phyloP scores from a whole-genome alignment of 2,888 invertebrate species.

The Willowsia nigromaculata region DNA sequence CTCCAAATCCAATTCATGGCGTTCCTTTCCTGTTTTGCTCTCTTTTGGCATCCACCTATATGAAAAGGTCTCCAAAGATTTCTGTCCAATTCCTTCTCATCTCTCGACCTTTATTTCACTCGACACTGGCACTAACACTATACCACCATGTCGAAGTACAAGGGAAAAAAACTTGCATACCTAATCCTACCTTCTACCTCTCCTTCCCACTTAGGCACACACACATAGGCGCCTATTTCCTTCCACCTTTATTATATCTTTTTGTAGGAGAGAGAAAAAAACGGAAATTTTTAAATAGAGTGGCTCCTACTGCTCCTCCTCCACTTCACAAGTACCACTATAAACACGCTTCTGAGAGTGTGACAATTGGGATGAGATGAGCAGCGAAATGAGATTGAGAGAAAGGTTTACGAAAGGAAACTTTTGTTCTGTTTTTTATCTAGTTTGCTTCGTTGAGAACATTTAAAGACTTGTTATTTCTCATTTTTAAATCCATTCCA shows the following conservation, averaged over 20 bases:
- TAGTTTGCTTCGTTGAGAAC: slow-evolving; percentile 26
- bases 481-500: slow-evolving; percentile 48
- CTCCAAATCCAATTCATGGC: slow-evolving; percentile 64
- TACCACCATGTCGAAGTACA: background rate
- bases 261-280: slow-evolving; percentile 9
- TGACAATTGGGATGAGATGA: slow-evolving; percentile 71
- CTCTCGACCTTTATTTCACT: slow-evolving; percentile 68
- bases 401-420: slow-evolving; percentile 31
- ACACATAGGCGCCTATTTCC: slow-evolving; percentile 10
- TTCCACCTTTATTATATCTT: slow-evolving; percentile 35
- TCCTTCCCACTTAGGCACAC: slow-evolving; percentile 35
- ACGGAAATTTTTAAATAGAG: slow-evolving; percentile 51
- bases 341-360: slow-evolving; percentile 62
- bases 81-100: slow-evolving; percentile 71
- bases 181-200: background rate
- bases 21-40: slow-evolving; percentile 55
- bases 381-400: slow-evolving; percentile 50
- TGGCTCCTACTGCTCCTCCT: slow-evolving; percentile 39
- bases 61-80: slow-evolving; percentile 70
- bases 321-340: slow-evolving; percentile 25
- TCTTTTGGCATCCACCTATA: slow-evolving; percentile 72
- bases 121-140: background rate
- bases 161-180: slow-evolving; percentile 29
- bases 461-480: slow-evolving; percentile 67
- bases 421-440: slow-evolving; percentile 48